A percentile compares a stretch with the other conserved stretches of the same genome.
Conservation (phyloP, 2,888 invertebrate genomes). For the Rhagonycha lutea region DNA sequence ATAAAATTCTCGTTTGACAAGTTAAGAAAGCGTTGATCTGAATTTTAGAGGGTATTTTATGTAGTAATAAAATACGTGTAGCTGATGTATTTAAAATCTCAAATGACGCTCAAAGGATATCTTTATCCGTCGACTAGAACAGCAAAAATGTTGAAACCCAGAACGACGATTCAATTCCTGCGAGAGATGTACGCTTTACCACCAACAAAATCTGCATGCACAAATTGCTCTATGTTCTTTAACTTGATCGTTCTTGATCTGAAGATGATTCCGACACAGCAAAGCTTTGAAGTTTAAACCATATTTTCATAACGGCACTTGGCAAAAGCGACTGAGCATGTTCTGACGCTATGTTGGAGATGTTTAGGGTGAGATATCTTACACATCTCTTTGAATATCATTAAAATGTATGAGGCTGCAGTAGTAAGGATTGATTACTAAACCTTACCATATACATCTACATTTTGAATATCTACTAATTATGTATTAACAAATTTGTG, state of each 20-base stretch:
- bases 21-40: background rate
- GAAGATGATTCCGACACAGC: constrained; percentile 46
- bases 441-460: constrained; percentile 3
- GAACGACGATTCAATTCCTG: constrained; percentile 41
- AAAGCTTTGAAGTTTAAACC: constrained; percentile 51
- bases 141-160: constrained; percentile 33
- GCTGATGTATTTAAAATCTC: constrained; percentile 28
- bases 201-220: constrained; percentile 50
- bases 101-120: constrained; percentile 37
- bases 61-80: constrained; percentile 21
- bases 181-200: constrained; percentile 41
- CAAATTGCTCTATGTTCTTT: constrained; percentile 47
- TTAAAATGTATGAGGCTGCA: constrained; percentile 38
- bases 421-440: constrained; percentile 26
- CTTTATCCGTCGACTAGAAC: constrained; percentile 31
- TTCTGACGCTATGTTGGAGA: constrained; percentile 34
- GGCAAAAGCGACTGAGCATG: constrained; percentile 24
- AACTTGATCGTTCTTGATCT: constrained; percentile 44
- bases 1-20: background rate
- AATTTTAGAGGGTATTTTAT: constrained; percentile 12
- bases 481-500: constrained; percentile 24
- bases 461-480: constrained; percentile 8
- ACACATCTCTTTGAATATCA: constrained; percentile 37
- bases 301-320: constrained; percentile 50
- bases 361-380: constrained; percentile 36